These are phyloP conservation scores for Gymnobelideus leadbeateri DNA, from an alignment of 2,113 vertebrate genomes.

Conservation along the genomic window DNA sequence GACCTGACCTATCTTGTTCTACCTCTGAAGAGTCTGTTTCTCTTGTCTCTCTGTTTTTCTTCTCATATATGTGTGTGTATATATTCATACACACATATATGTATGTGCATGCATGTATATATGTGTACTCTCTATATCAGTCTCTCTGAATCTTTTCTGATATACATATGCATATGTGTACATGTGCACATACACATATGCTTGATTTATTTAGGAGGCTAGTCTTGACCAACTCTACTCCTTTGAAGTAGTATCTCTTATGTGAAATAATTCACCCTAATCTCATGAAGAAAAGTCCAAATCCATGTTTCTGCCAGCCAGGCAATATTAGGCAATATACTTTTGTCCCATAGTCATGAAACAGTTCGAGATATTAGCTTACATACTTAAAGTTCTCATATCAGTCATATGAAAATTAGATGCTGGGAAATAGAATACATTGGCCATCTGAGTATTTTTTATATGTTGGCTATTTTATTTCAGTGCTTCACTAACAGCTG, in stretches of 20 bases:
- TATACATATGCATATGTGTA: no score
- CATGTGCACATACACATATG: no score
- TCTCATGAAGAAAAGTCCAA: background rate
- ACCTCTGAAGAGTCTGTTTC: no score
- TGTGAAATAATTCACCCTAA: background rate
- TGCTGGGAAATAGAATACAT: background rate
- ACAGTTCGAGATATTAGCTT: background rate
- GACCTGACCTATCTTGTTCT: background rate
- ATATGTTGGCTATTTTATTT: background rate
- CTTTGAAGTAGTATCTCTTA: background rate
- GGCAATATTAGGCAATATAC: background rate
- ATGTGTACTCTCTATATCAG: no score
- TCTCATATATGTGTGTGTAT: no score
- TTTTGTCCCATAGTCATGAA: background rate
- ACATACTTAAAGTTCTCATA: background rate
- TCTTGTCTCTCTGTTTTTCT: no score
- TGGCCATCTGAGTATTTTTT: background rate
- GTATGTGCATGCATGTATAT: no score
- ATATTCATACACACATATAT: no score
- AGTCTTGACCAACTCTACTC: background rate
- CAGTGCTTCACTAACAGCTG: background rate
- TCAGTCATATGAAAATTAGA: background rate
- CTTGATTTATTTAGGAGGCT: background rate
- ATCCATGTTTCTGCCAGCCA: background rate
- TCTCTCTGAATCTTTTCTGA: no score